Percentiles rank a stretch among this genome's conserved stretches.
phyloP scores from a whole-genome alignment of 2,888 invertebrate genomes.

The Diabrotica balteata region DNA sequence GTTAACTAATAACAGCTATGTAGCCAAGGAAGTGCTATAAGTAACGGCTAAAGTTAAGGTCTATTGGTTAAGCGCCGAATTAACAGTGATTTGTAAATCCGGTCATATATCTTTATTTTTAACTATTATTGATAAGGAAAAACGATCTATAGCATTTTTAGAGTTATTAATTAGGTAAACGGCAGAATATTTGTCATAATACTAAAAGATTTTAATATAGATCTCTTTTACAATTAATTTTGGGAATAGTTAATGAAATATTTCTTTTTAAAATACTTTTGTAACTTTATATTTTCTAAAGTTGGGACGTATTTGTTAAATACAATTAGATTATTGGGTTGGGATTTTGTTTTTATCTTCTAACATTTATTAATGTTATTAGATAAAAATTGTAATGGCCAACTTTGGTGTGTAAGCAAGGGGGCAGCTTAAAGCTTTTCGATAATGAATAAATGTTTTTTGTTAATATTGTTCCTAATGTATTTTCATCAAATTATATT shows the following conservation, averaged over 20 bases:
- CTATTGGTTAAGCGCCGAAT: too few relatives aligned
- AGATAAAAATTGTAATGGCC: slow-evolving; percentile 20
- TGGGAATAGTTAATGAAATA: slow-evolving; percentile 16
- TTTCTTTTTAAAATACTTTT: slow-evolving; percentile 31
- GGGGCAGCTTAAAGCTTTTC: slow-evolving; percentile 59
- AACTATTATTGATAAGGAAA: background rate
- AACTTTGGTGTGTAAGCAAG: slow-evolving; percentile 54
- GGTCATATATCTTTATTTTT: background rate
- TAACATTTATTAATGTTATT: slow-evolving; percentile 12
- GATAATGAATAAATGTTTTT: slow-evolving; percentile 41
- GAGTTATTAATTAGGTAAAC: too few relatives aligned
- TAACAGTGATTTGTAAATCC: too few relatives aligned
- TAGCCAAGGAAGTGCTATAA: too few relatives aligned
- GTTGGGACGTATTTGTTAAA: slow-evolving; percentile 46
- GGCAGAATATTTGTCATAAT: slow-evolving; percentile 12
- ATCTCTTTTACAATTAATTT: slow-evolving; percentile 18
- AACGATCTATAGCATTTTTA: background rate
- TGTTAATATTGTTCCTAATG: slow-evolving; percentile 38
- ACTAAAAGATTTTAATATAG: slow-evolving; percentile 7
- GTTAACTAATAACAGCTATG: too few relatives aligned
- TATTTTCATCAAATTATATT: slow-evolving; percentile 36
- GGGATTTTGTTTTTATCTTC: slow-evolving; percentile 17
- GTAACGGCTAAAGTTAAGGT: too few relatives aligned
- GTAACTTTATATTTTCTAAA: slow-evolving; percentile 26
- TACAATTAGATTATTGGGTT: slow-evolving; percentile 38